Evolutionary conservation across 2,113 vertebrate genomes (phyloP).

Genomic region (Engystomops pustulosus): DNA sequence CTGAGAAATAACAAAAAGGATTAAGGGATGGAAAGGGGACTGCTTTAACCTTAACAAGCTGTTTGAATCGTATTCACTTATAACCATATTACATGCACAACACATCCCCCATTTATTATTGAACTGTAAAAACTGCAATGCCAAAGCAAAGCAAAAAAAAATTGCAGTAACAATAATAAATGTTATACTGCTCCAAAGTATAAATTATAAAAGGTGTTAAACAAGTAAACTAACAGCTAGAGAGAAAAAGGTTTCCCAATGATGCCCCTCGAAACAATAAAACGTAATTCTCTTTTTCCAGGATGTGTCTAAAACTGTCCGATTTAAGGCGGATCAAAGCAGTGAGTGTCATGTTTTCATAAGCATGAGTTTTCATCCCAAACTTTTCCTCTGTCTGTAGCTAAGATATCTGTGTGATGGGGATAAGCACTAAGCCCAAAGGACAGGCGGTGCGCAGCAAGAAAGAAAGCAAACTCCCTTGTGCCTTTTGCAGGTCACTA

Average conservation of each 20-base stretch:
- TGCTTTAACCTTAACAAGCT: too few species aligned
- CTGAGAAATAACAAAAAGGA: too few species aligned
- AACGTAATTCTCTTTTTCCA: constrained; percentile 72
- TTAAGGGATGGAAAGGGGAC: too few species aligned
- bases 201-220: background rate
- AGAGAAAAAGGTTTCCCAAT: constrained; percentile 69
- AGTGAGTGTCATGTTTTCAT: constrained; percentile 78
- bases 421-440: constrained; percentile 90
- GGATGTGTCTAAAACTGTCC: constrained; percentile 75
- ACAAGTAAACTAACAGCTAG: constrained; percentile 65
- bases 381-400: constrained; percentile 87
- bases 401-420: constrained; percentile 84
- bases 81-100: too few species aligned
- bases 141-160: background rate
- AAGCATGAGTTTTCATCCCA: constrained; percentile 85
- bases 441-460: constrained; percentile 84
- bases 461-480: constrained; percentile 86
- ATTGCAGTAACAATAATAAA: too few species aligned
- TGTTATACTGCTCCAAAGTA: background rate
- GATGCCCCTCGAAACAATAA: constrained; percentile 69
- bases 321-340: constrained; percentile 83
- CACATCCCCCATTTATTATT: too few species aligned
- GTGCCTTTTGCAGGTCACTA: constrained; percentile 90
- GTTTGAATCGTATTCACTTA: too few species aligned
- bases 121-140: background rate